Percentiles rank a stretch among this genome's conserved stretches.
phyloP scores from a whole-genome alignment of 1,140 invertebrate genomes.

The Bombus cullumanus region DNA sequence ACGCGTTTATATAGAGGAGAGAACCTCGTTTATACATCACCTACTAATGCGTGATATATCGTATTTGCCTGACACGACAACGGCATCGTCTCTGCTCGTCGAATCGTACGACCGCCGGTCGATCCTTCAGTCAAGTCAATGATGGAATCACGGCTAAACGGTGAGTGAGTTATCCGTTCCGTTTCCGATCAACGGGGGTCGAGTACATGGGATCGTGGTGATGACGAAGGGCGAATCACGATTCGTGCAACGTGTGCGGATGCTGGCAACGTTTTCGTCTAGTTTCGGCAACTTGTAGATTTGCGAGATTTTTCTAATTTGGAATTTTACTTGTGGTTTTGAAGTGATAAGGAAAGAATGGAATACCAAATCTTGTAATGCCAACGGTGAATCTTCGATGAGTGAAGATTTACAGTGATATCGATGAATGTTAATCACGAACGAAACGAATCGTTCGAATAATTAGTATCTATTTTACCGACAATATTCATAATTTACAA shows the following conservation, averaged over 20 bases:
- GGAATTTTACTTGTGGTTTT: neutral
- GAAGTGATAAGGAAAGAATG: neutral
- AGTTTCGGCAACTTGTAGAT: neutral
- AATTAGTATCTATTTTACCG: too few species aligned
- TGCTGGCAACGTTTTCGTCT: neutral
- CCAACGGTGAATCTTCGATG: neutral
- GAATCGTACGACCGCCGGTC: neutral
- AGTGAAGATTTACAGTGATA: neutral
- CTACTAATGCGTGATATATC: conserved; percentile 36
- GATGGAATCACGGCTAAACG: neutral
- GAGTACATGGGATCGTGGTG: too few species aligned
- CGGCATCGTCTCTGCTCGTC: neutral
- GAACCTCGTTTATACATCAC: conserved; percentile 54
- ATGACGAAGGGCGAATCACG: neutral
- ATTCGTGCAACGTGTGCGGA: neutral
- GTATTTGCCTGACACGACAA: neutral
- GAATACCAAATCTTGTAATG: accelerated
- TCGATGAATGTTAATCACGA: too few species aligned
- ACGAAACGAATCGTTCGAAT: neutral
- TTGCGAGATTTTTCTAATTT: accelerated
- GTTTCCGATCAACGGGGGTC: neutral
- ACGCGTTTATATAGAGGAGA: conserved; percentile 72
- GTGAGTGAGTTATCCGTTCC: neutral
- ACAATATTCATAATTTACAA: neutral
- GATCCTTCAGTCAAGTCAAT: neutral